Conservation (phyloP, 2,113 vertebrate species). For the Eolophus roseicapilla region DNA sequence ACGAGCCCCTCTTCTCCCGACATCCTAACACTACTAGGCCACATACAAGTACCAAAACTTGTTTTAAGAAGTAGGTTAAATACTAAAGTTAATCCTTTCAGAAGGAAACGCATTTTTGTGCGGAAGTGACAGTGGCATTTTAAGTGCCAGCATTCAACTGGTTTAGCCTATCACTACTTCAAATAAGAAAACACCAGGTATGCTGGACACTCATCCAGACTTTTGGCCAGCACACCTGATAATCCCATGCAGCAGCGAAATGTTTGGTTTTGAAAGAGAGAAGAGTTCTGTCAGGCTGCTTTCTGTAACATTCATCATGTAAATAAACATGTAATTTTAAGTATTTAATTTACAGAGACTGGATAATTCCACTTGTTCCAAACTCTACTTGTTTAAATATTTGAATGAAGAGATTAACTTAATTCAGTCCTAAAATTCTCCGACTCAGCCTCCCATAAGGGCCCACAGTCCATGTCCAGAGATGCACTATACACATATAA, state of each 20-base stretch:
- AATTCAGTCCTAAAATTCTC: conserved; percentile 66
- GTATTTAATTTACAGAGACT: conserved; percentile 63
- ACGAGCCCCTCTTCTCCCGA: not conserved
- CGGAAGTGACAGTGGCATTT: conserved; percentile 58
- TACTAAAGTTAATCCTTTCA: not conserved
- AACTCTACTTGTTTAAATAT: conserved; percentile 65
- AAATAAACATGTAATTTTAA: conserved; percentile 34
- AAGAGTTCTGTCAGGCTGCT: not conserved
- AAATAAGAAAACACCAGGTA: conserved; percentile 28
- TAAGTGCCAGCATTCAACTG: conserved; percentile 31
- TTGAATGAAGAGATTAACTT: conserved; percentile 47
- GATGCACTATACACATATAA: conserved; percentile 31
- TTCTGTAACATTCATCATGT: conserved; percentile 50
- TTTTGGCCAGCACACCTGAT: not conserved
- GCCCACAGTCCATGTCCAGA: conserved; percentile 45
- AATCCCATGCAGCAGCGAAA: conserved; percentile 28
- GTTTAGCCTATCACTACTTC: conserved; percentile 7
- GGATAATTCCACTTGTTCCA: conserved; percentile 58
- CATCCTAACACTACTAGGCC: not conserved
- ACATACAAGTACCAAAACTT: not conserved
- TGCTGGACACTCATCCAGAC: not conserved
- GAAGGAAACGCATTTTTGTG: conserved; percentile 29
- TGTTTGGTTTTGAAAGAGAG: conserved; percentile 5
- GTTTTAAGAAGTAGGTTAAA: not conserved
- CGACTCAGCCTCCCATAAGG: conserved; percentile 36